Evolutionary conservation across 2,797 vertebrate genomes (phyloP), one percentile per base, ranked within the genome.

Genomic region (Pachyuromys duprasi): DNA sequence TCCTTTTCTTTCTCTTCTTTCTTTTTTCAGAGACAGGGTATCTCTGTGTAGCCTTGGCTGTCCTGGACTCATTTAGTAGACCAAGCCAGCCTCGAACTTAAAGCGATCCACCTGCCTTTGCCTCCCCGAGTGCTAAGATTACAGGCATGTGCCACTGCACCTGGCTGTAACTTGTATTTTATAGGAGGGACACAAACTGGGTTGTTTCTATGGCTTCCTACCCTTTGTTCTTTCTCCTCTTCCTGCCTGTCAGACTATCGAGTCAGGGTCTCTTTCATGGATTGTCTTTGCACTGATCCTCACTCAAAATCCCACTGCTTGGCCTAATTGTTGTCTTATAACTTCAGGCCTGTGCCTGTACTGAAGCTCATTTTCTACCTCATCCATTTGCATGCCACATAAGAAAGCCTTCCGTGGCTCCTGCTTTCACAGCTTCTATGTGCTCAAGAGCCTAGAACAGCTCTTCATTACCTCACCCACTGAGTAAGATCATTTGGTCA

Each of bases 201-300:
- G 57, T 28, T 55, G 87, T 91, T 69, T 86, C 72, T 53, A 36
- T 93, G 62, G 86, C 60, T 70, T 74, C n/a, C 36, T 89, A 86
- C 20, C 80, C 63, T 93, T 80, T 80, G 60, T 92, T 95, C 81
- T 90, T 93, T 69, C 57, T 87, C 89, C 1, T 95, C 76, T 87
- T 94, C 76, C 81, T 36, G 24, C 26, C 74, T 87, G 8, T 89
- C 33, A 86, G 75, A 78, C 39, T 83, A 79, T 24, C 31, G 67
- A 39, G 89, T 75, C 42, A 60, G 57, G 49, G 74, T 79, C 95
- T 57, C 60, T 42, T 91, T 45, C 65, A 89, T 26, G 42, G 80
- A 86, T 39, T 53, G 22, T 75, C 63, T 62, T 86, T 65, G 76
- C 14, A 82, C 42, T 13, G 8, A 26, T 69, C 49, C 74, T 94